Percentiles rank a stretch among this genome's conserved stretches.
Conservation (phyloP, 2,113 vertebrate genomes). For the Mirounga angustirostris region DNA sequence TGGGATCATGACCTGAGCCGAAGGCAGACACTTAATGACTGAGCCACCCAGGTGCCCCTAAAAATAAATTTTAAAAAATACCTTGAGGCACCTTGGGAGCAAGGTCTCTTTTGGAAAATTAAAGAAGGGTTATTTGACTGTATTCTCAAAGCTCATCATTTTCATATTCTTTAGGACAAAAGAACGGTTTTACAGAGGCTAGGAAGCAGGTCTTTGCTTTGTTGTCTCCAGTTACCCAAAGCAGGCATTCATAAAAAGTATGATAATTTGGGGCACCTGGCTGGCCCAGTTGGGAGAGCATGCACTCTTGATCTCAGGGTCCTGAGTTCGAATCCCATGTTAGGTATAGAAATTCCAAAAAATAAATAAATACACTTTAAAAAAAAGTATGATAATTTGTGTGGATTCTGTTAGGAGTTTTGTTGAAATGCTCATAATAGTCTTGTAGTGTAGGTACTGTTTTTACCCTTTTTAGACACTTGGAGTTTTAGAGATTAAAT, state of each 20-base stretch:
- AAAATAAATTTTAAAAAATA: not conserved
- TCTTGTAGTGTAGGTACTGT: not conserved
- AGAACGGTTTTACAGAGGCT: not conserved
- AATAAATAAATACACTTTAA: not conserved
- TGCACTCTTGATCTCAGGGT: not conserved
- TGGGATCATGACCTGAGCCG: too few relatives aligned
- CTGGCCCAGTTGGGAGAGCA: not conserved
- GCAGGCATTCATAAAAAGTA: not conserved
- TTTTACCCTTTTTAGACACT: conserved; percentile 1
- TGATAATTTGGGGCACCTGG: not conserved
- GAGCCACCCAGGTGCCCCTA: not conserved
- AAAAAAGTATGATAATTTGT: conserved; percentile 22
- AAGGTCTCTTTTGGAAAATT: not conserved
- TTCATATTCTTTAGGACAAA: not conserved
- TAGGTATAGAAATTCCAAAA: not conserved
- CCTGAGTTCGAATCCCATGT: not conserved
- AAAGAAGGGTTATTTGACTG: not conserved
- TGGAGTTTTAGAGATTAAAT: conserved; percentile 39
- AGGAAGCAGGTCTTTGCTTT: not conserved
- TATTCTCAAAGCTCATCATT: not conserved
- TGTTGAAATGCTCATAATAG: conserved; percentile 4
- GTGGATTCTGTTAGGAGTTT: not conserved
- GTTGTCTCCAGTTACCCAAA: not conserved
- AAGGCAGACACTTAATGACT: too few relatives aligned
- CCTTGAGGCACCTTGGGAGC: not conserved